Evolutionary conservation across 2,888 invertebrate genomes (phyloP).

Genomic region (Chrysolina americana): DNA sequence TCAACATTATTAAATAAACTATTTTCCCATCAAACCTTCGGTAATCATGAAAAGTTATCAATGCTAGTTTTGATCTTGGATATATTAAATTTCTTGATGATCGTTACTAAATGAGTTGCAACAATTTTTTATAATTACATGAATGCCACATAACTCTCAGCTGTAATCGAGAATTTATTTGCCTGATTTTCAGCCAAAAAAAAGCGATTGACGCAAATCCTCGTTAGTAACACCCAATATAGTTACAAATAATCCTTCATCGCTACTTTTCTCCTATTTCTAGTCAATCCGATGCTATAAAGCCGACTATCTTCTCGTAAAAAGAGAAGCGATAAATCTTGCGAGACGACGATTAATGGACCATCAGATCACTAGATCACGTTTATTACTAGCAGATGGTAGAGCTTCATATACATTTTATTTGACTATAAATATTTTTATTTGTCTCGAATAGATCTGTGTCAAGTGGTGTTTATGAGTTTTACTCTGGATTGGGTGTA

Average conservation of each 20-base stretch:
- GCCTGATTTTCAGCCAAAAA: not conserved
- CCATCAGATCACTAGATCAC: slow-evolving; percentile 12
- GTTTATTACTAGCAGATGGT: slow-evolving; percentile 10
- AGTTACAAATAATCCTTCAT: slow-evolving; percentile 12
- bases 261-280: slow-evolving; percentile 2
- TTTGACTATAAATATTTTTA: slow-evolving; percentile 8
- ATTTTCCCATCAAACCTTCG: too few relatives aligned
- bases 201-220: not conserved
- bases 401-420: not conserved
- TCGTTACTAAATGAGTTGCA: too few relatives aligned
- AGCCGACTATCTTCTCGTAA: slow-evolving; percentile 14
- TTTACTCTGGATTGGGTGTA: too few relatives aligned
- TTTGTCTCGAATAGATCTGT: not conserved
- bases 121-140: too few relatives aligned
- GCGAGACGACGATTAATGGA: slow-evolving; percentile 1
- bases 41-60: too few relatives aligned
- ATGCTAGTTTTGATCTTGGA: too few relatives aligned
- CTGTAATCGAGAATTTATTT: not conserved
- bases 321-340: slow-evolving; percentile 14
- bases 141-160: not conserved
- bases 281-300: slow-evolving; percentile 3
- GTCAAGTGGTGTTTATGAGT: not conserved
- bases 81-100: too few relatives aligned
- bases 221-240: slow-evolving; percentile 10
- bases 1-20: too few relatives aligned